Conservation (phyloP, 2,797 vertebrate species). For the Poeciliopsis gracilis region DNA sequence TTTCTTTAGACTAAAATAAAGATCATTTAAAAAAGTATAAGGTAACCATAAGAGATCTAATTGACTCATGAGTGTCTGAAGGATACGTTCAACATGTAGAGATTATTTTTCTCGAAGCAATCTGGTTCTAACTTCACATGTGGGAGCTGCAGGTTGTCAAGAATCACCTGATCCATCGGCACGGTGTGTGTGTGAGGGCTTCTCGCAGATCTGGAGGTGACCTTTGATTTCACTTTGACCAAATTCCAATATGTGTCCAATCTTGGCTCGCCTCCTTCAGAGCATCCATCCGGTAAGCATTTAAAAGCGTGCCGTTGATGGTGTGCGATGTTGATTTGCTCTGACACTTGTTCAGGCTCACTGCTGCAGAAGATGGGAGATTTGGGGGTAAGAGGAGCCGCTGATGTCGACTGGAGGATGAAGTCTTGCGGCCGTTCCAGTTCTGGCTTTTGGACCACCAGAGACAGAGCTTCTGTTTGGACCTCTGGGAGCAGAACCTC, state of each 20-base stretch:
- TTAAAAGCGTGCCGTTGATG: conserved; percentile 29
- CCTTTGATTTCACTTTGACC: conserved; percentile 67
- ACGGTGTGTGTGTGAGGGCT: conserved; percentile 61
- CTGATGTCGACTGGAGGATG: conserved; percentile 50
- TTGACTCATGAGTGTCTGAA: conserved; percentile 55
- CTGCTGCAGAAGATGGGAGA: conserved; percentile 20
- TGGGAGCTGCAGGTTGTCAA: conserved; percentile 66
- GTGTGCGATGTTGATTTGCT: conserved; percentile 40
- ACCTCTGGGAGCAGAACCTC: conserved; percentile 36
- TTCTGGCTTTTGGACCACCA: conserved; percentile 62
- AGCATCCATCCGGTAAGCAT: conserved; percentile 8
- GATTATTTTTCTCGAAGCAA: conserved; percentile 48
- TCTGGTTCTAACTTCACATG: conserved; percentile 70
- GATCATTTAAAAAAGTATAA: conserved; percentile 10
- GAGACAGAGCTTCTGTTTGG: conserved; percentile 70
- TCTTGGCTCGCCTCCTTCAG: conserved; percentile 33
- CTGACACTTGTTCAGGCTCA: conserved; percentile 41
- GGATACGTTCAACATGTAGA: conserved; percentile 86
- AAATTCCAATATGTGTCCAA: conserved; percentile 67
- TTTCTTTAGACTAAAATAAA: conserved; percentile 19
- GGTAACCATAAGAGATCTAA: conserved; percentile 12
- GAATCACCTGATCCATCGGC: conserved; percentile 34
- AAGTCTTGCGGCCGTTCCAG: conserved; percentile 36
- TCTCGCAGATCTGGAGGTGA: conserved; percentile 55
- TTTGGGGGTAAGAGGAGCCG: conserved; percentile 36